Conservation (phyloP, 1,140 invertebrate genomes). For the Wasmannia auropunctata region DNA sequence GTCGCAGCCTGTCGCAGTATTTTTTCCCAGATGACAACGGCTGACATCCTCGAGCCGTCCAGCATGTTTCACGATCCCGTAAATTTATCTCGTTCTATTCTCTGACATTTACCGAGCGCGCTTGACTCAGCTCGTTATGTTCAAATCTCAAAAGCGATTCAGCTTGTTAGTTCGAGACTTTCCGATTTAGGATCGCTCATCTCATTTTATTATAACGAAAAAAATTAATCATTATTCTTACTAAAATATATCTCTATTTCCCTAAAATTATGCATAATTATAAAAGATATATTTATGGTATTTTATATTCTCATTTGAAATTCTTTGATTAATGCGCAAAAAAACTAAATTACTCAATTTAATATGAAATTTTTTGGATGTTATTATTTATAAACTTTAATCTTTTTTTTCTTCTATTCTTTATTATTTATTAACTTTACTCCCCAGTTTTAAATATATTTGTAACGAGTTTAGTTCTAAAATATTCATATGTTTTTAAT, state of each 20-base stretch:
- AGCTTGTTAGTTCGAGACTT: constrained; percentile 46
- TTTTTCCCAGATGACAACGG: constrained; percentile 45
- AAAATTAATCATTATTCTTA: background rate
- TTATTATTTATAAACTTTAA: background rate
- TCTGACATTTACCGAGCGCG: background rate
- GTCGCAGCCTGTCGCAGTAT: constrained; percentile 12
- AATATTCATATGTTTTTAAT: background rate
- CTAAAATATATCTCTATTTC: background rate
- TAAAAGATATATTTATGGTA: background rate
- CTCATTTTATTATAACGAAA: background rate
- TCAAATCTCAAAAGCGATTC: constrained; percentile 44
- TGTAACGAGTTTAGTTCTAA: background rate
- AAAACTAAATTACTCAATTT: background rate
- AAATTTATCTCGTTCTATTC: constrained; percentile 53
- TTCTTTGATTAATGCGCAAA: background rate
- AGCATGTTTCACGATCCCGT: constrained; percentile 15
- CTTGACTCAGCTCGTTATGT: constrained; percentile 58
- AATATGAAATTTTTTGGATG: background rate
- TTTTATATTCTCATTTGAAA: background rate
- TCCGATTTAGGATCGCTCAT: background rate
- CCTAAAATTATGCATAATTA: background rate
- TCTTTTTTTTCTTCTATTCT: too few species aligned
- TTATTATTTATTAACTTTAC: background rate
- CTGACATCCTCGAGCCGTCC: background rate
- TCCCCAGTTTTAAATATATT: background rate